Evolutionary conservation across 2,797 vertebrate genomes (phyloP).

Genomic region (Rhodeus uyekii): DNA sequence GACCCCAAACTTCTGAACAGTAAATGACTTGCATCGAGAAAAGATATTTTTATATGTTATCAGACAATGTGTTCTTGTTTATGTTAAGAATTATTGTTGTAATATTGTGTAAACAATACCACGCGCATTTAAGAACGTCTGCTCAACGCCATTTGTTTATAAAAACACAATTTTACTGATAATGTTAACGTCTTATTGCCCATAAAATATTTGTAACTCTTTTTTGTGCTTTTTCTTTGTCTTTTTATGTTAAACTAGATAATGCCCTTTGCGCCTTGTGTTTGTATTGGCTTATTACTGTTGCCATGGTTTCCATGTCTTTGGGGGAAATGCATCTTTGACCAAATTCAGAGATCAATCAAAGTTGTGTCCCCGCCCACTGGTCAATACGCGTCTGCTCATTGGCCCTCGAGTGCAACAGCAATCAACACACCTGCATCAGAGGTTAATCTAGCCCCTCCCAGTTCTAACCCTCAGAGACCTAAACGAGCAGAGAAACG

Average conservation of each 20-base stretch:
- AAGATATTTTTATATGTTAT: no score
- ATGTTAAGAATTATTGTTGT: neutral
- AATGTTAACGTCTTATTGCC: neutral
- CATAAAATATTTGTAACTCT: neutral
- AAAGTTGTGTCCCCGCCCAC: slow-evolving; percentile 58
- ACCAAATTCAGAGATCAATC: slow-evolving; percentile 69
- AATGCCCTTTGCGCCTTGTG: slow-evolving; percentile 18
- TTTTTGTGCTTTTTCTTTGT: neutral
- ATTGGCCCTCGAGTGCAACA: neutral
- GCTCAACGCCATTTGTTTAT: neutral
- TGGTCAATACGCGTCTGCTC: slow-evolving; percentile 13
- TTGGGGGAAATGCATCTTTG: slow-evolving; percentile 72
- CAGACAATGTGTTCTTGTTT: neutral
- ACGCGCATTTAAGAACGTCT: neutral
- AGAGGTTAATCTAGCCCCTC: neutral
- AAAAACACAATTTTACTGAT: neutral
- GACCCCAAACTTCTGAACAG: neutral
- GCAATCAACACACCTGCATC: neutral
- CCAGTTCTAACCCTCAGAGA: neutral
- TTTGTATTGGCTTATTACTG: slow-evolving; percentile 53
- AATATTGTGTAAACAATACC: neutral
- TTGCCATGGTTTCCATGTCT: slow-evolving; percentile 53
- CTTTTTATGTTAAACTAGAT: neutral
- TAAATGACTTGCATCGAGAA: neutral
- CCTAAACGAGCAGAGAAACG: neutral